Conservation (phyloP, 2,888 invertebrate genomes). For the Mystacides longicornis region DNA sequence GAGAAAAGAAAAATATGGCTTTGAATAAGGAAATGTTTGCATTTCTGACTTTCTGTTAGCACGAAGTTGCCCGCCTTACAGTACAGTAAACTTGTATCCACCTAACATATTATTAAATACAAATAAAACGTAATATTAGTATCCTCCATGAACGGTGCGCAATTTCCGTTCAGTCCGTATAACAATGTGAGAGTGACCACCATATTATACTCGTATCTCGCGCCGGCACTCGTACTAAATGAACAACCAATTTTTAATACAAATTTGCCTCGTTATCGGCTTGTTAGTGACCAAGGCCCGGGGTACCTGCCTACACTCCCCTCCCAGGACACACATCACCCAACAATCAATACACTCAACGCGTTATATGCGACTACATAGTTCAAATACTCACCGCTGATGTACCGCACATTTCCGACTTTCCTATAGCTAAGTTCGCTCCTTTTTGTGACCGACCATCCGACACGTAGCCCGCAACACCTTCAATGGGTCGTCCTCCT, state of each 20-base stretch:
- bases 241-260: slow-evolving; percentile 14
- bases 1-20: too few species aligned
- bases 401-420: neutral
- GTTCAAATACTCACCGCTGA: neutral
- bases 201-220: neutral
- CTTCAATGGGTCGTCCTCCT: neutral
- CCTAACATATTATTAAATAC: too few species aligned
- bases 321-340: neutral
- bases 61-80: too few species aligned
- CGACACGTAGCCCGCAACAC: neutral
- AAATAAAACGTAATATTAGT: too few species aligned
- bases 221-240: neutral
- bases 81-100: too few species aligned
- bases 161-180: too few species aligned
- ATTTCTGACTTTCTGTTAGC: too few species aligned
- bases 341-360: neutral
- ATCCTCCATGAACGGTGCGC: too few species aligned
- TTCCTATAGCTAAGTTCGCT: neutral
- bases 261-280: slow-evolving; percentile 13
- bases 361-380: neutral
- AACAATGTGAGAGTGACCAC: too few species aligned
- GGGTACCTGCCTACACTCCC: slow-evolving; percentile 9
- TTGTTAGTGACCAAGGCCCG: slow-evolving; percentile 7
- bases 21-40: too few species aligned
- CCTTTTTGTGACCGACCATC: neutral